phyloP scores from a whole-genome alignment of 2,797 vertebrate genomes.

The Taeniopygia guttata region DNA sequence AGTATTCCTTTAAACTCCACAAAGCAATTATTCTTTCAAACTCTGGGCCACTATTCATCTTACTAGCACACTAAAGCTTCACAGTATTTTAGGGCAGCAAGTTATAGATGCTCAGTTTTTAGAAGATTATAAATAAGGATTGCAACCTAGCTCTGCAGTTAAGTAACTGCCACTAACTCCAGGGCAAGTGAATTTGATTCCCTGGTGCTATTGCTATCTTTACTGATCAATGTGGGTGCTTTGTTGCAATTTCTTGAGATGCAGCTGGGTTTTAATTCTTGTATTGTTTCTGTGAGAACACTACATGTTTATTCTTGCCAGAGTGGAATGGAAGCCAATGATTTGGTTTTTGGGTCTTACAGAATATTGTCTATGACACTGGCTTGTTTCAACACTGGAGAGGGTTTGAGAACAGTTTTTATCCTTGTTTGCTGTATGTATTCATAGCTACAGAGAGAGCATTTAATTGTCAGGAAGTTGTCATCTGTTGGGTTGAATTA shows the following conservation, averaged over 20 bases:
- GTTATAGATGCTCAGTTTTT: neutral
- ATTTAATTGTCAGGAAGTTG: neutral
- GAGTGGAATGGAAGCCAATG: neutral
- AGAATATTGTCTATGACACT: neutral
- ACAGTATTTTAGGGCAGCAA: neutral
- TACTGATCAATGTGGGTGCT: neutral
- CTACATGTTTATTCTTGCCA: neutral
- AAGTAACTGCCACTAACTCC: neutral
- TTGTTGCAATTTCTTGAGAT: neutral
- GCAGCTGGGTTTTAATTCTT: neutral
- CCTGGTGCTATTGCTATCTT: neutral
- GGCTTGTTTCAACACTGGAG: neutral
- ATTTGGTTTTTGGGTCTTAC: neutral
- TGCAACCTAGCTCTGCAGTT: neutral
- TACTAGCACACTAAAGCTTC: neutral
- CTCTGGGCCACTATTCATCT: neutral
- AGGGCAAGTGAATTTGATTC: neutral
- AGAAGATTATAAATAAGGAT: neutral
- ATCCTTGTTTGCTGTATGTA: neutral
- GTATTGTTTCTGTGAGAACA: neutral
- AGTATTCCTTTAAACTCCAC: neutral
- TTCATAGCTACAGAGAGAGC: neutral
- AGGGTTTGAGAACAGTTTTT: neutral
- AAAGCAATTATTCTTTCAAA: neutral
- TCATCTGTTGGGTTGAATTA: neutral